Evolutionary conservation across 2,888 invertebrate genomes (phyloP).

Genomic region (Ischnus inquisitorius): DNA sequence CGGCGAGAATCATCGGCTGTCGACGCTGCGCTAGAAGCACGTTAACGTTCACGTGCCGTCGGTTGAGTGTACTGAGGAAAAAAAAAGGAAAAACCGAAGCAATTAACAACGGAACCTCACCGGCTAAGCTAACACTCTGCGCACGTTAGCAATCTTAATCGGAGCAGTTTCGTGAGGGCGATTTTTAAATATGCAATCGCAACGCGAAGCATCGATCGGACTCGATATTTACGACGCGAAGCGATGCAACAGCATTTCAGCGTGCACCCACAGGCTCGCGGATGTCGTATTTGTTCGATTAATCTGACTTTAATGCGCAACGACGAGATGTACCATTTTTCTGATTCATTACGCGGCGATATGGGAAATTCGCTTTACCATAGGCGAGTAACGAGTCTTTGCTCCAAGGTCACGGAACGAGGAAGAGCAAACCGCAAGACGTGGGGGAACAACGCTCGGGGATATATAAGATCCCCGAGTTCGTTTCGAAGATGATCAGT

Average conservation of each 20-base stretch:
- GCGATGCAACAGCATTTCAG: background rate
- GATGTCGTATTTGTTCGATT: background rate
- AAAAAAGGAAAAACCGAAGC: background rate
- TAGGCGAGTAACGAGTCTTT: background rate
- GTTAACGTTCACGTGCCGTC: background rate
- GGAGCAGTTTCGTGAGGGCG: background rate
- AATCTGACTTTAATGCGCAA: background rate
- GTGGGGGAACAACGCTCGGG: background rate
- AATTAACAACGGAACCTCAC: background rate
- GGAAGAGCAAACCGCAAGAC: background rate
- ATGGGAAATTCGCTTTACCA: conserved; percentile 8
- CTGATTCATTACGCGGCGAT: background rate
- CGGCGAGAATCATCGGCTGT: background rate
- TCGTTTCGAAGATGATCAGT: conserved; percentile 11
- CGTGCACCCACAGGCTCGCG: too few species aligned
- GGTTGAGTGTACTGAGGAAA: background rate
- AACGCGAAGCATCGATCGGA: background rate
- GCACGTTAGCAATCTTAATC: background rate
- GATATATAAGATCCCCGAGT: conserved; percentile 33
- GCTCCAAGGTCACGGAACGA: conserved; percentile 1
- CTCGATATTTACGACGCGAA: background rate
- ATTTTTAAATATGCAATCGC: background rate
- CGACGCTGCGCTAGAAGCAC: background rate
- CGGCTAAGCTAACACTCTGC: background rate
- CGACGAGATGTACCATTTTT: background rate